Evolutionary conservation across 2,113 vertebrate species (phyloP), one percentile per base, ranked within the genome.

Genomic region (Vulpes ferrilata): DNA sequence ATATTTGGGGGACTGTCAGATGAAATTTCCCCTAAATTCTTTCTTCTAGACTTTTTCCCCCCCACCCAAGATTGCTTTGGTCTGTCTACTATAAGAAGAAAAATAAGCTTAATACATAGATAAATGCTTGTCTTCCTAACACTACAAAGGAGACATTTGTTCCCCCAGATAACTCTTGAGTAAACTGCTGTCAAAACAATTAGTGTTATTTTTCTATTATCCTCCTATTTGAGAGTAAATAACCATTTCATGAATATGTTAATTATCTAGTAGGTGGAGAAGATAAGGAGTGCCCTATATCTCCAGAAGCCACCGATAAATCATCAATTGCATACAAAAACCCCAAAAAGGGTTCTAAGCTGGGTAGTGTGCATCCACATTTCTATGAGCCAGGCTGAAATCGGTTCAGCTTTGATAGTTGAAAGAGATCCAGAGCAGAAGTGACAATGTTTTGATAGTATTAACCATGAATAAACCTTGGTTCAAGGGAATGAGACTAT

Each of bases 191-290:
- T 99, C 98, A 99, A 99, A 99, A 99, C 99, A 99, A 98, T 99
- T 99, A 99, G 98, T 99, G 99, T 99, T 99, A 99, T 99, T 99
- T 99, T 99, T 99, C 99, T 99, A 98, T 99, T 99, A 99, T 99
- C 98, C 91, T 98, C 82, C 96, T 98, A 98, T 98, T 99, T 97
- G 97, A 98, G 98, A 98, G 98, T 99, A 99, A 99, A 99, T 99
- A 99, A 97, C 97, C 96, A 96, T 98, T 98, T 99, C 99, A 99
- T 99, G 99, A 99, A 99, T 99, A 99, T 99, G 99, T 97, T 99
- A 99, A 99, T 99, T 98, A 98, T 96, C 95, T 97, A 76, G 97
- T 98, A 99, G 98, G 98, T 98, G 94, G 92, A 95, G 96, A 93
- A 99, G 99, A 99, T 99, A 99, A 98, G 98, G 97, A 98, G 76